Base-by-base conservation (phyloP, 1,140 invertebrate species). In the Rhyzopertha dominica region DNA sequence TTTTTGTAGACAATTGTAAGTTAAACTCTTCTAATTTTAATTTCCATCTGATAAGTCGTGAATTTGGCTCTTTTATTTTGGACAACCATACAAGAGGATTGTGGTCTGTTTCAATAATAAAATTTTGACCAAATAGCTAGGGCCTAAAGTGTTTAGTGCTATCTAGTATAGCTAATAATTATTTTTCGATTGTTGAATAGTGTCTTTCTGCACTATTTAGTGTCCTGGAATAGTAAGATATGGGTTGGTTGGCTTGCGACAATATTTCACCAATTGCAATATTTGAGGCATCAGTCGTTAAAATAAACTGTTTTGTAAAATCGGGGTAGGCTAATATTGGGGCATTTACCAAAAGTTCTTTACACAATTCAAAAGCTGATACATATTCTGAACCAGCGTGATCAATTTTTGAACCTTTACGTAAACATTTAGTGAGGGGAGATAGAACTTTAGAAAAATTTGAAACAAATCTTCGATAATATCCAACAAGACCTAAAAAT, bases 111-210 rank as follows among this genome's bases (percentile, higher is more conserved):
- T n/a, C 12, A 3, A 36, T 8, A 17, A 60, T 9, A 65, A 23
- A 44, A n/a, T n/a, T n/a, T n/a, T n/a, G n/a, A n/a, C n/a, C n/a
- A n/a, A n/a, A n/a, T n/a, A n/a, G n/a, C n/a, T 66, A 66, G 5
- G 58, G 59, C 17, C 61, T 26, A 37, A 71, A 72, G 40, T 69
- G 51, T 38, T 67, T 59, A 5, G 70, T 58, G 5, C 65, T 66
- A 57, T 61, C 66, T 10, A 75, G 54, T 9, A 63, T 61, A n/a
- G n/a, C n/a, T n/a, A n/a, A n/a, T n/a, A n/a, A n/a, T n/a, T n/a
- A n/a, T n/a, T n/a, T n/a, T n/a, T n/a, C n/a, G n/a, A n/a, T n/a
- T n/a, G n/a, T n/a, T n/a, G n/a, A n/a, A n/a, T n/a, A n/a, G n/a
- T n/a, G n/a, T n/a, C n/a, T n/a, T n/a, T n/a, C n/a, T n/a, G n/a